phyloP scores from a whole-genome alignment of 2,797 vertebrate species.

The Mergus octosetaceus region DNA sequence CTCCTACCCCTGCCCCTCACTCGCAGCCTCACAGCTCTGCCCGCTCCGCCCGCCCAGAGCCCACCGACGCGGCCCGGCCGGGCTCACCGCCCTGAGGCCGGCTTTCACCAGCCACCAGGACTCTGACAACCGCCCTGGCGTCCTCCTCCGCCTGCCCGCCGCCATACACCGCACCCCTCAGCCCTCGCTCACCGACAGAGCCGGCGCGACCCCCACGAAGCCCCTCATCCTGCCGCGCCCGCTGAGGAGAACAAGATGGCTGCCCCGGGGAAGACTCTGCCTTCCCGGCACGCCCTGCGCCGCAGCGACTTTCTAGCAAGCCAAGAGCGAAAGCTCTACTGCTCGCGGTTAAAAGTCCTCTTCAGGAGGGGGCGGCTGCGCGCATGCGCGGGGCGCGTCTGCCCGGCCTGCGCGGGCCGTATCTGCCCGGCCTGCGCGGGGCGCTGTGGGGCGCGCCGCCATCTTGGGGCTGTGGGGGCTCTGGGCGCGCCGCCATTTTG shows the following conservation, averaged over 20 bases:
- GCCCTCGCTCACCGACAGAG: constrained; percentile 4
- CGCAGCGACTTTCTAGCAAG: background rate
- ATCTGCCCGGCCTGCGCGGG: too few relatives aligned
- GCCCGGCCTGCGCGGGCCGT: too few relatives aligned
- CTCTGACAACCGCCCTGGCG: fast-evolving
- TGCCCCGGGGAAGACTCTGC: background rate
- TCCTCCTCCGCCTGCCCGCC: fast-evolving
- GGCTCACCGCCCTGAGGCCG: background rate
- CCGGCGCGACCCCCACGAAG: background rate
- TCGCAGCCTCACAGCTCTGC: background rate
- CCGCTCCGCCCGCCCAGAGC: too few relatives aligned
- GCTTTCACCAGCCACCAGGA: background rate
- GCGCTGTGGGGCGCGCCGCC: too few relatives aligned
- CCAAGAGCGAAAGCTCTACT: background rate
- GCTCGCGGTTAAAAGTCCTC: background rate
- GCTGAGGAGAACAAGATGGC: background rate
- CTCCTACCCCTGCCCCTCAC: too few relatives aligned
- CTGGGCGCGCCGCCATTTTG: too few relatives aligned
- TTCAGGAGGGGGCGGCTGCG: fast-evolving
- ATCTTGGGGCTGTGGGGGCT: too few relatives aligned
- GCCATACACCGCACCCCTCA: fast-evolving
- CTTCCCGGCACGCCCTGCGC: constrained; percentile 24
- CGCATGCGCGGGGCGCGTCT: background rate
- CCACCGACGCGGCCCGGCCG: too few relatives aligned
- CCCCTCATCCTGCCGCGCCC: constrained; percentile 19